Base-by-base conservation (phyloP, 2,888 invertebrate species). In the Acronicta leporina region DNA sequence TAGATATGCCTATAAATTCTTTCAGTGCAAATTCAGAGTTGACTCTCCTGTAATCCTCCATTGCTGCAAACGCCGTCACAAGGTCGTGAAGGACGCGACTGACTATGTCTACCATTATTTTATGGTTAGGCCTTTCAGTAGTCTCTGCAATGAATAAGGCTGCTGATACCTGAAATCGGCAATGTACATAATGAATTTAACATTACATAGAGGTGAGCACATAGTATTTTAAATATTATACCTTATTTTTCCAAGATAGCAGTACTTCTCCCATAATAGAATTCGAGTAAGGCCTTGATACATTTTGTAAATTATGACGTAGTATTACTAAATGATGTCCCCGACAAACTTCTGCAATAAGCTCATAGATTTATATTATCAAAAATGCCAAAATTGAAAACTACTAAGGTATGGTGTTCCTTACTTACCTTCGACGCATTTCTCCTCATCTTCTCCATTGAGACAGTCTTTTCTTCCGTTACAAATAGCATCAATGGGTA, bases 401-500 rank as follows among this genome's bases (percentile, higher is more conserved):
- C 6, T 5, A 11, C 1, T 10, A 2, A 14, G 0, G 1, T 38
- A 14, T 1, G 40, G 30, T 54, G 40, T 42, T 53, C 6, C 16
- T 38, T 48, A 11, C 65, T 69, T 79, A 89, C 92, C 90, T 76
- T 73, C 80, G 20, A 64, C 77, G 70, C 94, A 94, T 40, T 81
- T 53, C 0, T 64, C 54, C 80, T 94, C 94, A 42, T 94, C 94
- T 44, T 90, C 87, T 30, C 82, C 86, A 30, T 75, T 72, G 2
- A 84, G 83, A 63, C 94, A 94, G 66, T 92, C 83, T 2, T 48
- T 40, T 61, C 81, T 84, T 11, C 87, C 85, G 53, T 94, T 79
- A 63, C 94, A 94, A 51, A 94, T 65, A 5, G 68, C 59, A 44
- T 87, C 83, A 15, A 89, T 44, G 0, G 85, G 61, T 41, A 91